Percentiles rank a stretch among this genome's conserved stretches.
Conservation (phyloP, 2,888 invertebrate species). For the Himalopsyche anomala region DNA sequence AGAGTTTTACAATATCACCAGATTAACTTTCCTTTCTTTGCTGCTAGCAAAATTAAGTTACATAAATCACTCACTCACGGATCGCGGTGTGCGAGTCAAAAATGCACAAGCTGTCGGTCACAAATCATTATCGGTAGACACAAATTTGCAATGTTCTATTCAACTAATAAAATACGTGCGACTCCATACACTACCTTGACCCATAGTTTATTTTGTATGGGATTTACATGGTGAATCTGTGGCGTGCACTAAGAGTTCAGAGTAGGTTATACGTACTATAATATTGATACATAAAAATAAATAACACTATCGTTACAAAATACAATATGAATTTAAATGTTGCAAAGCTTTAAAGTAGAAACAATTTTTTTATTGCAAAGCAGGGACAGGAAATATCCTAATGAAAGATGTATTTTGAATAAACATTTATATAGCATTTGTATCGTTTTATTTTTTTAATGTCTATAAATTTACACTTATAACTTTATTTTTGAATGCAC, state of each 20-base stretch:
- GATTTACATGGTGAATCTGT: neutral
- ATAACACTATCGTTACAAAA: too few relatives aligned
- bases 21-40: constrained; percentile 62
- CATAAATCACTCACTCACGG: constrained; percentile 65
- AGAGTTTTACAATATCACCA: constrained; percentile 53
- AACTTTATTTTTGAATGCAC: too few relatives aligned
- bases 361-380: too few relatives aligned
- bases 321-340: too few relatives aligned
- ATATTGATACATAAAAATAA: too few relatives aligned
- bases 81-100: constrained; percentile 64
- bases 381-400: too few relatives aligned
- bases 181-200: constrained; percentile 51
- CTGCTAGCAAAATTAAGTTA: constrained; percentile 63
- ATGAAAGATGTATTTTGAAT: too few relatives aligned
- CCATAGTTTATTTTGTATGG: constrained; percentile 53
- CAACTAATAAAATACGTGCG: constrained; percentile 51
- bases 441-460: too few relatives aligned
- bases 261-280: neutral
- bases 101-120: constrained; percentile 65
- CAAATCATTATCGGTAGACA: constrained; percentile 65
- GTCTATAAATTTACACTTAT: too few relatives aligned
- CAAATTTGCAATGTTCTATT: constrained; percentile 64
- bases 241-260: neutral
- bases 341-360: too few relatives aligned
- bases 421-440: too few relatives aligned